phyloP scores from a whole-genome alignment of 2,888 invertebrate genomes.

The Diachrysia chrysitis region DNA sequence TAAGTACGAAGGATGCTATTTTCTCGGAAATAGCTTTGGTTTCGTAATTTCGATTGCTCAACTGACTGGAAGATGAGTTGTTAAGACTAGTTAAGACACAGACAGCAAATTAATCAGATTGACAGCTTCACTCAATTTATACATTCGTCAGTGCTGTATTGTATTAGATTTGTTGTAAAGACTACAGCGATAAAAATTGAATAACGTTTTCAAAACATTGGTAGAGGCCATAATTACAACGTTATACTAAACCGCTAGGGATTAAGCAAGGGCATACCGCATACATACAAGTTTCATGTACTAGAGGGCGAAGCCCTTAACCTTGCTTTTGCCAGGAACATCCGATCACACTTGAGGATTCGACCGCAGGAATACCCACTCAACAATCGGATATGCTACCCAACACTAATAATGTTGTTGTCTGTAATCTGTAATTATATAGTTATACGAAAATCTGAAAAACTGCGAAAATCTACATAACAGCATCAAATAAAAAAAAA shows the following conservation, averaged over 20 bases:
- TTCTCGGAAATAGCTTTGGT: too few relatives aligned
- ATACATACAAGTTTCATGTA: neutral
- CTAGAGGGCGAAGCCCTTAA: neutral
- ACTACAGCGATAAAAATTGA: neutral
- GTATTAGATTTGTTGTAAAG: too few relatives aligned
- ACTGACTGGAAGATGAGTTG: too few relatives aligned
- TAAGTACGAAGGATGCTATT: too few relatives aligned
- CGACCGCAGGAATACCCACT: neutral
- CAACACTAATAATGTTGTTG: neutral
- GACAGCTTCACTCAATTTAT: neutral
- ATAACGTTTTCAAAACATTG: neutral
- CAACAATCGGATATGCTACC: neutral
- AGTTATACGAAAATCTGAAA: too few relatives aligned
- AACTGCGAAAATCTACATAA: too few relatives aligned
- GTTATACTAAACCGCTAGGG: neutral
- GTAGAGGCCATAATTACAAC: neutral
- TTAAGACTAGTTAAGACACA: too few relatives aligned
- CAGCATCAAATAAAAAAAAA: too few relatives aligned
- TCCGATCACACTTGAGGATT: neutral
- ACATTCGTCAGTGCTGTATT: too few relatives aligned
- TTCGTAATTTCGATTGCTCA: too few relatives aligned
- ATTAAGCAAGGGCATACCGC: neutral
- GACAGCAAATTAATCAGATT: too few relatives aligned
- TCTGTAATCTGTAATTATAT: neutral
- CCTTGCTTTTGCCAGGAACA: conserved; percentile 2